These are phyloP conservation scores for Champsocephalus esox DNA, from an alignment of 2,797 vertebrate species.

Conservation along the genomic window DNA sequence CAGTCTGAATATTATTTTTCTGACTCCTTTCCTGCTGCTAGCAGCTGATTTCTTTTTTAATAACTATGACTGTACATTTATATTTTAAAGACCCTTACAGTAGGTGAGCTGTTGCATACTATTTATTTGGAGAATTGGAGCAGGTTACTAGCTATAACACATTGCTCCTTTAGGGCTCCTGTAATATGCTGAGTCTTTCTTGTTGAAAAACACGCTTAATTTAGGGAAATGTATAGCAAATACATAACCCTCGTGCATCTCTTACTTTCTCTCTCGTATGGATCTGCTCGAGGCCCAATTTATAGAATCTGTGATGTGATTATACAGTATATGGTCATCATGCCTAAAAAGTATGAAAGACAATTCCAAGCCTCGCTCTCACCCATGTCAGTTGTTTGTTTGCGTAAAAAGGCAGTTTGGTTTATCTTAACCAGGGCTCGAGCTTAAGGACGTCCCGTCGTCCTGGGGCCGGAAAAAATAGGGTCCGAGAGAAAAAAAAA, in stretches of 20 bases:
- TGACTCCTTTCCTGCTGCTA: too few relatives aligned
- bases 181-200: background rate
- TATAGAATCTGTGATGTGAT: conserved; percentile 11
- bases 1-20: too few relatives aligned
- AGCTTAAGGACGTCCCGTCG: too few relatives aligned
- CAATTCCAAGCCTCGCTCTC: conserved; percentile 34
- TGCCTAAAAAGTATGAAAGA: conserved; percentile 23
- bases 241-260: background rate
- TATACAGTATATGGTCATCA: conserved; percentile 23
- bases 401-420: conserved; percentile 23
- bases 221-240: background rate
- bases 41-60: too few relatives aligned
- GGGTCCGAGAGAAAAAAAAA: too few relatives aligned
- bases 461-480: too few relatives aligned
- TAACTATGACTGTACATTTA: too few relatives aligned
- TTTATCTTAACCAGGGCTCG: conserved; percentile 12
- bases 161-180: background rate
- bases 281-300: background rate
- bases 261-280: background rate
- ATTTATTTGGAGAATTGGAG: too few relatives aligned
- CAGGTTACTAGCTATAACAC: too few relatives aligned
- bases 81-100: too few relatives aligned
- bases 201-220: background rate
- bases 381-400: conserved; percentile 44
- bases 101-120: too few relatives aligned